Base-by-base conservation (phyloP, 2,888 invertebrate species). In the Eupithecia tripunctaria region DNA sequence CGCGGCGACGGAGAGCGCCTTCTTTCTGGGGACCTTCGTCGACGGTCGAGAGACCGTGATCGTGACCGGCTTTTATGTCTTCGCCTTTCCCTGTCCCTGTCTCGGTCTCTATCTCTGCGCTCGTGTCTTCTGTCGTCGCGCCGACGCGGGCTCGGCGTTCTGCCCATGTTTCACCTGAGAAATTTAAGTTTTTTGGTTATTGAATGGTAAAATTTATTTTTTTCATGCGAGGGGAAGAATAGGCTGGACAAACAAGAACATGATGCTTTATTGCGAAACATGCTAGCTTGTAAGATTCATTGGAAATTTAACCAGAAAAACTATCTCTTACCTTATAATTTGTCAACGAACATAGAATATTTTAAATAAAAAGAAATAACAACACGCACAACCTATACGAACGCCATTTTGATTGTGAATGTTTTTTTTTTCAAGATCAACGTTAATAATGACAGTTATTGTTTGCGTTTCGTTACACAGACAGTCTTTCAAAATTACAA, bases 91-190 rank as follows among this genome's bases (percentile, higher is more conserved):
- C 94, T 89, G 78, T 92, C 92, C 76, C 93, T 87, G 68, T 92
- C 92, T 70, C 93, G 88, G 78, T 91, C 91, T 78, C 91, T 82
- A 51, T 90, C 90, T 78, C 91, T 82, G 51, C 87, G 80, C 14
- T 86, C 88, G 68, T 87, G 86, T 65, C 90, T 87, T 77, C 91
- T 84, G 60, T 92, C 92, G 63, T 93, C 93, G 80, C 93, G 92
- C 82, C 94, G 92, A 81, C 92, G 88, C 76, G 94, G 94, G 84
- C 94, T 94, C 73, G 94, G 94, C 84, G 94, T 93, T 77, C 94
- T 91, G 81, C 93, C 94, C 95, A 94, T 94, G 82, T 84, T 86
- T 85, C 84, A 78, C 67, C 79, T 77, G 71, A 10, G 36, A 72
- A 38, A 14, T 21, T n/a, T 0, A 64, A 12, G 29, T 1, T n/a